Evolutionary conservation across 2,113 vertebrate genomes (phyloP).

Genomic region (Cairina moschata): DNA sequence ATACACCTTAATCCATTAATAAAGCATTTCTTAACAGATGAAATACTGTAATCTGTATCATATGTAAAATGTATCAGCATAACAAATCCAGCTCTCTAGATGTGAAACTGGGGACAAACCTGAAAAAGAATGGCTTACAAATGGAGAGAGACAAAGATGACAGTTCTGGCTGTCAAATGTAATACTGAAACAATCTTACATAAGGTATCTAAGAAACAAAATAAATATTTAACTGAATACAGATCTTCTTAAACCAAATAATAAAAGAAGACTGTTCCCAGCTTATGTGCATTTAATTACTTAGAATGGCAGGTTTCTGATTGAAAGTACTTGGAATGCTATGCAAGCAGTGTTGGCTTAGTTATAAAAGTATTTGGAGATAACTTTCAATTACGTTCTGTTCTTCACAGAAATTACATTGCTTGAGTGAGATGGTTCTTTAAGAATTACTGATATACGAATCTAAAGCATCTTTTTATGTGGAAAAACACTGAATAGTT

Average conservation of each 20-base stretch:
- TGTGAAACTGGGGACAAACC: background rate
- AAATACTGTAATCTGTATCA: background rate
- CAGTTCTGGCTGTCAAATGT: background rate
- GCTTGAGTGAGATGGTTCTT: background rate
- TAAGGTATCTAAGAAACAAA: background rate
- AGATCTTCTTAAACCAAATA: background rate
- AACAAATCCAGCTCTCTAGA: background rate
- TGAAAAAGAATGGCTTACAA: background rate
- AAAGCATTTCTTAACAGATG: slow-evolving; percentile 43
- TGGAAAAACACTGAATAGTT: too few species aligned
- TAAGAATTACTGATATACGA: too few species aligned
- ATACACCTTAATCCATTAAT: slow-evolving; percentile 11
- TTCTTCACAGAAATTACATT: background rate
- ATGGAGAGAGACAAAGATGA: background rate
- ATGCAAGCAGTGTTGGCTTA: background rate
- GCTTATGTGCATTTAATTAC: too few species aligned
- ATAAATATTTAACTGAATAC: background rate
- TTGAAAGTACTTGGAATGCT: background rate
- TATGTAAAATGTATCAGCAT: background rate
- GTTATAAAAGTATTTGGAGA: background rate
- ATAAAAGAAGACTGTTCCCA: background rate
- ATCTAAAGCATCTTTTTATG: background rate
- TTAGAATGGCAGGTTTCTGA: background rate
- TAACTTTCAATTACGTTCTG: background rate
- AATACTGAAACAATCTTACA: background rate